phyloP scores from a whole-genome alignment of 2,888 invertebrate genomes.

The Lasioglossum malachurum region DNA sequence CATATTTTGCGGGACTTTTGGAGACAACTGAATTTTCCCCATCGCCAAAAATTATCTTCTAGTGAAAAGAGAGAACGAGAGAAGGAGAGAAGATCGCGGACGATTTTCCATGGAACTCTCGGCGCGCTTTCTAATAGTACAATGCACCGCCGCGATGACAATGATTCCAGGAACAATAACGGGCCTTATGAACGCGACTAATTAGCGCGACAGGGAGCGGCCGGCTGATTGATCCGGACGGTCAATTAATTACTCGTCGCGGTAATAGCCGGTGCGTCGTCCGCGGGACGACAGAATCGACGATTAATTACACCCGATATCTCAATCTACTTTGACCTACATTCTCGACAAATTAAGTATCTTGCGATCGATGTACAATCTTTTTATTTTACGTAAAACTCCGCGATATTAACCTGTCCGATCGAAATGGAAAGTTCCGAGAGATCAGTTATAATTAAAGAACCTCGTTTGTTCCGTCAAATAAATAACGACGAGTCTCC shows the following conservation, averaged over 20 bases:
- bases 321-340: background rate
- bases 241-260: constrained; percentile 41
- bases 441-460: too few relatives aligned
- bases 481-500: too few relatives aligned
- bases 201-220: constrained; percentile 38
- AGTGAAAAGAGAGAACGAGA: background rate
- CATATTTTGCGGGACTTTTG: background rate
- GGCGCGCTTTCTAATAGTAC: constrained; percentile 66
- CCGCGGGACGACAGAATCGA: background rate
- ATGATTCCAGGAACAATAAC: constrained; percentile 61
- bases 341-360: background rate
- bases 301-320: constrained; percentile 20
- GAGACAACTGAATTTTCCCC: constrained; percentile 8
- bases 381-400: background rate
- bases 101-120: constrained; percentile 53
- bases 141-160: constrained; percentile 58
- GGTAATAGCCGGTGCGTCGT: constrained; percentile 34
- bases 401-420: background rate
- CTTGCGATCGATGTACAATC: background rate
- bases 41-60: constrained; percentile 46
- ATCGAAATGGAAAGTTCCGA: background rate
- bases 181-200: constrained; percentile 33
- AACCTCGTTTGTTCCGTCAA: too few relatives aligned
- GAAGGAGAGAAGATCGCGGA: constrained; percentile 25
- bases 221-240: constrained; percentile 35